phyloP scores from a whole-genome alignment of 2,797 vertebrate genomes.

The Silurus aristotelis region DNA sequence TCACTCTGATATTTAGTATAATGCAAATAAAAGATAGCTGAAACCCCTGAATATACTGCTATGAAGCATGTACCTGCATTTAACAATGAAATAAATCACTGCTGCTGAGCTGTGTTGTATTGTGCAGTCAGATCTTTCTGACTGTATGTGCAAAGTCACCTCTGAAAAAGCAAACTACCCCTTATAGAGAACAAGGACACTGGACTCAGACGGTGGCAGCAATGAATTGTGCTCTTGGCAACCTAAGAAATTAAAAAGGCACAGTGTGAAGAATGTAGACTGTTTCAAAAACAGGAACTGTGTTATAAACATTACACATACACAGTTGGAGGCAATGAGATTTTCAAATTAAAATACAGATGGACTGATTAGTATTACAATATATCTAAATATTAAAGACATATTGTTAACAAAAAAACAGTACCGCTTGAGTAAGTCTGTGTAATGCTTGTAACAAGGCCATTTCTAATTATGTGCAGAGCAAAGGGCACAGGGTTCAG shows the following conservation, averaged over 20 bases:
- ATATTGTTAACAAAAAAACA: background rate
- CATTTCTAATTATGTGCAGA: background rate
- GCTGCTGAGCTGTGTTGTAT: background rate
- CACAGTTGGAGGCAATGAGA: background rate
- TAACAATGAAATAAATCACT: slow-evolving; percentile 22
- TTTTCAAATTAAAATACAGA: background rate
- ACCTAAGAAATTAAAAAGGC: background rate
- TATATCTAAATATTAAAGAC: background rate
- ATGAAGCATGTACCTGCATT: slow-evolving; percentile 10
- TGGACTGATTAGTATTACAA: background rate
- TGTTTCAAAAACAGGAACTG: background rate
- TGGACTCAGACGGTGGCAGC: background rate
- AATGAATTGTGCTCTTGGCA: background rate
- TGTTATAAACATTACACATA: background rate
- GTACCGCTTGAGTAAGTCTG: background rate
- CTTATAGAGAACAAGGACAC: background rate
- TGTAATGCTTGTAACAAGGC: background rate
- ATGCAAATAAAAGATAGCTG: background rate
- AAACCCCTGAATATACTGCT: slow-evolving; percentile 16
- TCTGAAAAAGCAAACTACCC: slow-evolving; percentile 6
- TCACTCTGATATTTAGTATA: background rate
- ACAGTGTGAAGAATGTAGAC: background rate
- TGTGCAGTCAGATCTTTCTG: background rate
- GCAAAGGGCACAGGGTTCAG: background rate
- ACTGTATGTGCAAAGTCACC: slow-evolving; percentile 1